Evolutionary conservation across 2,113 vertebrate species (phyloP).

Genomic region (Phasianus colchicus): DNA sequence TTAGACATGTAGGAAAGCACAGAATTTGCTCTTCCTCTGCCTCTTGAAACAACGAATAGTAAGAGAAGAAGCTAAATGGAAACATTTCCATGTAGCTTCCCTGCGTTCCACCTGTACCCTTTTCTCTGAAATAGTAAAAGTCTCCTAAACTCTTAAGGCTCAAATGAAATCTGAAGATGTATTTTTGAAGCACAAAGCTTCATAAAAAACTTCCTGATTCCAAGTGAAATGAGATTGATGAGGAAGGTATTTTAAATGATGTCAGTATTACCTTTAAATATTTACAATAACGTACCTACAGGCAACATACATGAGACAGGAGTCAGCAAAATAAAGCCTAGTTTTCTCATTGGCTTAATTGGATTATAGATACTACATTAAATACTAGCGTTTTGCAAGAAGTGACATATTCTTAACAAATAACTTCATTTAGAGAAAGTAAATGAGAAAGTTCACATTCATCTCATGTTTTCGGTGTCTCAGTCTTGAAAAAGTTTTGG

Average conservation of each 20-base stretch:
- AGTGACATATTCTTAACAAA: background rate
- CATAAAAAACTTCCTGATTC: background rate
- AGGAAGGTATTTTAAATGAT: background rate
- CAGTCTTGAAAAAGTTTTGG: background rate
- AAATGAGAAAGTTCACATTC: fast-evolving
- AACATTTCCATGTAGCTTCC: too few relatives aligned
- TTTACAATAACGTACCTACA: background rate
- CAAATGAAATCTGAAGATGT: background rate
- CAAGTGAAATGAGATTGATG: background rate
- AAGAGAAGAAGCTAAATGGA: background rate
- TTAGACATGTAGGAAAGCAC: background rate
- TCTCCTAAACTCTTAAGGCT: background rate
- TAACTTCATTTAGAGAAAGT: background rate
- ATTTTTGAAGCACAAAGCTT: background rate
- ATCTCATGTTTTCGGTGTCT: background rate
- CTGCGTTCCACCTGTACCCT: background rate
- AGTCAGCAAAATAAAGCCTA: background rate
- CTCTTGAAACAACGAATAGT: background rate
- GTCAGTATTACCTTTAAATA: background rate
- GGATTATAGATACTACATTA: background rate
- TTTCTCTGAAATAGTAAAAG: background rate
- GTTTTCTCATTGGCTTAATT: background rate
- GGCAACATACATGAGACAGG: fast-evolving
- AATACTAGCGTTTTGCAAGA: background rate
- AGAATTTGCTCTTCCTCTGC: background rate